These are phyloP conservation scores for Champsocephalus esox DNA, from an alignment of 2,797 vertebrate species.

Conservation along the genomic window DNA sequence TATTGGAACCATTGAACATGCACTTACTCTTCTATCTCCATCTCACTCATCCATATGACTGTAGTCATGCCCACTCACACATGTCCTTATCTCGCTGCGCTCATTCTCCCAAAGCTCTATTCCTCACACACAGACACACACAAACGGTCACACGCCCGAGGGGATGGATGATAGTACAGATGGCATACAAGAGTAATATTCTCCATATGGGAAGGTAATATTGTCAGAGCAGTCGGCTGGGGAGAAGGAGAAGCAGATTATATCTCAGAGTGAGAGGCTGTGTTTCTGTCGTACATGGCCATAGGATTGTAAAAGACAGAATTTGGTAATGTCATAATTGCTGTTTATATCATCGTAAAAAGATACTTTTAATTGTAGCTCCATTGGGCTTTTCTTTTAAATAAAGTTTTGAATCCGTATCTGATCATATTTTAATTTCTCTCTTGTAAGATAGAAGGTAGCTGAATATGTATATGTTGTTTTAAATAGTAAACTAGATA, in stretches of 20 bases:
- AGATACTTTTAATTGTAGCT: constrained; percentile 1
- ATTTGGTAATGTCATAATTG: constrained; percentile 22
- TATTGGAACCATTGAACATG: constrained; percentile 36
- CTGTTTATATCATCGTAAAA: constrained; percentile 7
- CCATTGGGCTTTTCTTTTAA: neutral
- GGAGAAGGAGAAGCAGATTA: constrained; percentile 58
- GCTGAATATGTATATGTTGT: no score
- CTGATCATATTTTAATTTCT: no score
- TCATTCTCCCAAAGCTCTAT: constrained; percentile 64
- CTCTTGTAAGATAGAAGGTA: no score
- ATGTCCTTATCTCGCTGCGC: constrained; percentile 41
- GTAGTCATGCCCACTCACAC: constrained; percentile 29
- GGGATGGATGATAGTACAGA: constrained; percentile 80
- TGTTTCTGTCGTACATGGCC: constrained; percentile 29
- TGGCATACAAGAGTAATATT: constrained; percentile 79
- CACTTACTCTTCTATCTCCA: constrained; percentile 33
- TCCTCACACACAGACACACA: constrained; percentile 43
- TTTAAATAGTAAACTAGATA: no score
- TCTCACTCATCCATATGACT: constrained; percentile 47
- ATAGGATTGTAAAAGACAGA: constrained; percentile 21
- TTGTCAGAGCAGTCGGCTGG: constrained; percentile 69
- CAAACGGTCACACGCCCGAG: constrained; percentile 56
- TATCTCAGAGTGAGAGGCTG: constrained; percentile 46
- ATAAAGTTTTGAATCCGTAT: no score
- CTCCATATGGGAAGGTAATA: constrained; percentile 80